Evolutionary conservation across 2,888 invertebrate genomes (phyloP).

Genomic region (Podabrus alpinus): DNA sequence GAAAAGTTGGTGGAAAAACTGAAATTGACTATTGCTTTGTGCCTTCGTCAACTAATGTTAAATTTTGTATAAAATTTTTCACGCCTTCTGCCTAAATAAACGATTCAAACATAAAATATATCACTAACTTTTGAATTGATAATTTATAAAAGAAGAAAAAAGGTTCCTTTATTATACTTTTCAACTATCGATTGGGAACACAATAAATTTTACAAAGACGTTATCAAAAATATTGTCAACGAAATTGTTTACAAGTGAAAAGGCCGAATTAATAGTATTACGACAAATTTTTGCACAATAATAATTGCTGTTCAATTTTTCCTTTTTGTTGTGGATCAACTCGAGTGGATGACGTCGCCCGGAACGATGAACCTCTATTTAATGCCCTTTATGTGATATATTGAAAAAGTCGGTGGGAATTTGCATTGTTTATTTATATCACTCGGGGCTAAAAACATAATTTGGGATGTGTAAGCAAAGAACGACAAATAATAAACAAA

Average conservation of each 20-base stretch:
- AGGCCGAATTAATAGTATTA: background rate
- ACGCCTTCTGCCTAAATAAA: slow-evolving; percentile 13
- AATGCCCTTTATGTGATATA: background rate
- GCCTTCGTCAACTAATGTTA: slow-evolving; percentile 18
- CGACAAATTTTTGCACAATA: background rate
- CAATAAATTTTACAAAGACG: background rate
- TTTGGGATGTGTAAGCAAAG: background rate
- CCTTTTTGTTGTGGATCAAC: background rate
- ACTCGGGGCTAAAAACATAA: background rate
- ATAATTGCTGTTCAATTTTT: background rate
- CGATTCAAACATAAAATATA: slow-evolving; percentile 10
- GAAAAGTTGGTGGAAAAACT: slow-evolving; percentile 21
- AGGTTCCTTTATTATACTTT: background rate
- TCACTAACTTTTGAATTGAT: background rate
- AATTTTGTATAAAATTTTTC: slow-evolving; percentile 19
- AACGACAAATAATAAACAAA: background rate
- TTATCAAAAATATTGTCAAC: background rate
- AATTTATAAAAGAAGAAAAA: background rate
- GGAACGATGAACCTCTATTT: no score
- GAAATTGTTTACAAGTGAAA: background rate
- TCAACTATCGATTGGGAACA: background rate
- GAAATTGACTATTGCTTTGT: slow-evolving; percentile 23
- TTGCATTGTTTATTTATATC: background rate
- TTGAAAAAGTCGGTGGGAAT: background rate
- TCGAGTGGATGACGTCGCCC: background rate